phyloP scores from a whole-genome alignment of 2,113 vertebrate species.

The Puma concolor region DNA sequence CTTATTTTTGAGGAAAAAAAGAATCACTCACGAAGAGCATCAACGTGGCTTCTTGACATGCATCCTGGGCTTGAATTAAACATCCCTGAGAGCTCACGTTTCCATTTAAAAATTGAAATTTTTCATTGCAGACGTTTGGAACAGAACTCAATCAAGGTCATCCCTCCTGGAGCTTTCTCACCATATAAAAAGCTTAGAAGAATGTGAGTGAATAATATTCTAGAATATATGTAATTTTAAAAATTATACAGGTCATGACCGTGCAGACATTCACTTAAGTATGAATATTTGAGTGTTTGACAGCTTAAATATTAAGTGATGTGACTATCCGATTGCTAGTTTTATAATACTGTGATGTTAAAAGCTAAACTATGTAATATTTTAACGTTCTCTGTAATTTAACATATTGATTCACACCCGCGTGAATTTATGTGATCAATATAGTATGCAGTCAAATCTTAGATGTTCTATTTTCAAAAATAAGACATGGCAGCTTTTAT shows the following conservation, averaged over 20 bases:
- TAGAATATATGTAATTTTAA: background rate
- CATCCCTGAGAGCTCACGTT: constrained; percentile 33
- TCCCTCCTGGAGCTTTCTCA: constrained; percentile 97
- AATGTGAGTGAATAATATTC: constrained; percentile 91
- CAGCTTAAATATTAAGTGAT: constrained; percentile 58
- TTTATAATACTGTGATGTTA: constrained; percentile 35
- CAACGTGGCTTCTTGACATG: background rate
- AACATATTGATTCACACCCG: constrained; percentile 6
- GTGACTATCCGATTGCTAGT: constrained; percentile 20
- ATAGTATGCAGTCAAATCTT: background rate
- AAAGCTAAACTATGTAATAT: background rate
- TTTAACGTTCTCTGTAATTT: background rate
- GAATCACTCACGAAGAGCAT: background rate
- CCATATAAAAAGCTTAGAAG: constrained; percentile 98
- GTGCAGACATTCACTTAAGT: background rate
- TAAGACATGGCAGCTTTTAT: background rate
- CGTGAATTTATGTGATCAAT: background rate
- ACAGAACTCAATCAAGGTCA: constrained; percentile 98
- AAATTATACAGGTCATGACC: constrained; percentile 10
- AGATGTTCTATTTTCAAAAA: background rate
- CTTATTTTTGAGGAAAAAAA: background rate
- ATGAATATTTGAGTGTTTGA: constrained; percentile 60
- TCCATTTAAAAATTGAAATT: constrained; percentile 62
- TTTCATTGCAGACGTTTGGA: constrained; percentile 94
- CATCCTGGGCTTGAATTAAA: constrained; percentile 40